Conservation (phyloP, 2,797 vertebrate genomes). For the Eupleurogrammus muticus region DNA sequence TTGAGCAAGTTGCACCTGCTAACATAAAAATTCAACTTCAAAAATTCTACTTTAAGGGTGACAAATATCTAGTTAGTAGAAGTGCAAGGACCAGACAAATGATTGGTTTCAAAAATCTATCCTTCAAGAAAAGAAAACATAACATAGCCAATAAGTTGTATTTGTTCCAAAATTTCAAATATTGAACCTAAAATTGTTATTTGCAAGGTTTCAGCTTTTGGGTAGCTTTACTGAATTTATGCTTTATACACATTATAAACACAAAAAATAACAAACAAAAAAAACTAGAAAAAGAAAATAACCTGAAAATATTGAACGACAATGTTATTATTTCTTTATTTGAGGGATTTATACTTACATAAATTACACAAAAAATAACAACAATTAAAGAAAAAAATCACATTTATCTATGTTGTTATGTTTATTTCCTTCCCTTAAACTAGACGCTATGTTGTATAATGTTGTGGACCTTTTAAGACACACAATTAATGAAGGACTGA, state of each 20-base stretch:
- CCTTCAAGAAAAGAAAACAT: neutral
- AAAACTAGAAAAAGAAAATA: neutral
- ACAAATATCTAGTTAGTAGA: neutral
- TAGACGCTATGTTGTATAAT: too few species aligned
- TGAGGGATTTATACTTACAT: too few species aligned
- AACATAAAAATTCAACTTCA: neutral
- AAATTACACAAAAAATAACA: too few species aligned
- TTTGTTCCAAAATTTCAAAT: slow-evolving; percentile 7
- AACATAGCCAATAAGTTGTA: neutral
- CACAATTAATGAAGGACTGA: neutral
- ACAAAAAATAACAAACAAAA: neutral
- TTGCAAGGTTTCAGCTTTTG: neutral
- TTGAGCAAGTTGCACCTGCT: slow-evolving; percentile 11
- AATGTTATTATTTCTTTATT: too few species aligned
- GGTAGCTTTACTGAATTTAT: neutral
- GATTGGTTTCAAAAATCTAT: neutral
- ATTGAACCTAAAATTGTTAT: neutral
- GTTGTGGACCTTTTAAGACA: too few species aligned
- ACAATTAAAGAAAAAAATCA: too few species aligned
- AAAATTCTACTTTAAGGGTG: neutral
- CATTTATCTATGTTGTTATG: too few species aligned
- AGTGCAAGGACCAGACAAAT: neutral
- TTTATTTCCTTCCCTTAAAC: too few species aligned
- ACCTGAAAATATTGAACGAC: neutral
- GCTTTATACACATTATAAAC: neutral